Percentiles rank a stretch among this genome's conserved stretches.
Evolutionary conservation across 2,888 invertebrate species (phyloP).

Genomic region (Eristalis pertinax): DNA sequence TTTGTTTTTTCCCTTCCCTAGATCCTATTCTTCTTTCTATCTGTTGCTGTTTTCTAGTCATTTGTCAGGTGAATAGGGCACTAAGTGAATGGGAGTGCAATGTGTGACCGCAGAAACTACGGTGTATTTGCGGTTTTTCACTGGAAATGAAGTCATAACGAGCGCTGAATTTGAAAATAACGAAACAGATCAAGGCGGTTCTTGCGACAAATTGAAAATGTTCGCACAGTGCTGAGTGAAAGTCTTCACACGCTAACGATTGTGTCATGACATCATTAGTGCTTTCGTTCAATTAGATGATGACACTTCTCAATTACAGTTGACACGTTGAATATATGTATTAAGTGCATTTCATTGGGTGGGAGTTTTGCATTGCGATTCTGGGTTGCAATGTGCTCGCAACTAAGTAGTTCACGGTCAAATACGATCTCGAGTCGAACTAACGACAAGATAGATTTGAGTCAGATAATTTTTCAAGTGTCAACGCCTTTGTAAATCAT

Average conservation of each 20-base stretch:
- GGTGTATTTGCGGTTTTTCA: conserved; percentile 65
- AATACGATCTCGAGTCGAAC: too few relatives aligned
- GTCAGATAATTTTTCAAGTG: too few relatives aligned
- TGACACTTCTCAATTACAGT: neutral
- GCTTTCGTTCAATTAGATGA: neutral
- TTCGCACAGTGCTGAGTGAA: neutral
- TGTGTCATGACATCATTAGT: neutral
- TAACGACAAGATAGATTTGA: too few relatives aligned
- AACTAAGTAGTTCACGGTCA: too few relatives aligned
- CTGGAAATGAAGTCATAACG: conserved; percentile 65
- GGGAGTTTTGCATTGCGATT: neutral
- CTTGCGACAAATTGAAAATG: neutral
- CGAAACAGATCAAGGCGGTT: conserved; percentile 56
- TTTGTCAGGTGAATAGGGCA: conserved; percentile 1
- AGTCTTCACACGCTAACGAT: neutral
- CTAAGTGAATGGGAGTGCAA: conserved; percentile 39
- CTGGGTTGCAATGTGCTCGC: too few relatives aligned
- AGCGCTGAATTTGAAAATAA: conserved; percentile 50
- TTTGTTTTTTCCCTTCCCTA: neutral
- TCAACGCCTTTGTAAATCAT: too few relatives aligned
- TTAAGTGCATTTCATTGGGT: neutral
- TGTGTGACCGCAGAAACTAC: conserved; percentile 64
- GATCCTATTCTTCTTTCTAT: conserved; percentile 5
- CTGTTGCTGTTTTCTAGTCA: neutral
- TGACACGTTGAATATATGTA: neutral